phyloP scores from a whole-genome alignment of 1,140 invertebrate species.

The Argopecten irradians region DNA sequence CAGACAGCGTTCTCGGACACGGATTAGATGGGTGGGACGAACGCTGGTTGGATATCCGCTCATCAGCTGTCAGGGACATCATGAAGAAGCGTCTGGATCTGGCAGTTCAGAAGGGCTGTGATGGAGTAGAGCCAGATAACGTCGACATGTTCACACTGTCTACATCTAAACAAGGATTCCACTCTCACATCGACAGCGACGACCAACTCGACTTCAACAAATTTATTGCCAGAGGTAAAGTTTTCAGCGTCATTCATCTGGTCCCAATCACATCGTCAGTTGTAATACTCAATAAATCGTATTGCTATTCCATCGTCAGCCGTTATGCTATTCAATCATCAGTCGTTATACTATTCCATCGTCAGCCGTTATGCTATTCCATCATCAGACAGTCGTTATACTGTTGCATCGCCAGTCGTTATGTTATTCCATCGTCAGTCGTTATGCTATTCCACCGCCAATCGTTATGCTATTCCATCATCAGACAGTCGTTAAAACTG shows the following conservation, averaged over 20 bases:
- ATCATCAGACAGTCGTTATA: neutral
- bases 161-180: neutral
- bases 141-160: conserved; percentile 53
- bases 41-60: conserved; percentile 60
- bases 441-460: neutral
- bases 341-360: neutral
- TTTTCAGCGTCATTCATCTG: neutral
- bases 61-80: conserved; percentile 26
- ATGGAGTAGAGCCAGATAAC: conserved; percentile 65
- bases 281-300: no score
- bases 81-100: conserved; percentile 54
- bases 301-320: neutral
- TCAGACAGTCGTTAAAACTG: no score
- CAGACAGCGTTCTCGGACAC: conserved; percentile 51
- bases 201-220: conserved; percentile 61
- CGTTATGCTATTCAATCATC: neutral
- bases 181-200: conserved; percentile 27
- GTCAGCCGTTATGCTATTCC: no score
- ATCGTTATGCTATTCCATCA: neutral
- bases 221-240: conserved; percentile 52
- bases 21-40: conserved; percentile 57
- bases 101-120: conserved; percentile 55
- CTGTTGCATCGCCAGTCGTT: neutral
- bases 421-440: neutral
- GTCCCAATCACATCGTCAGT: neutral